phyloP scores from a whole-genome alignment of 2,797 vertebrate genomes.

The Mus spretus region DNA sequence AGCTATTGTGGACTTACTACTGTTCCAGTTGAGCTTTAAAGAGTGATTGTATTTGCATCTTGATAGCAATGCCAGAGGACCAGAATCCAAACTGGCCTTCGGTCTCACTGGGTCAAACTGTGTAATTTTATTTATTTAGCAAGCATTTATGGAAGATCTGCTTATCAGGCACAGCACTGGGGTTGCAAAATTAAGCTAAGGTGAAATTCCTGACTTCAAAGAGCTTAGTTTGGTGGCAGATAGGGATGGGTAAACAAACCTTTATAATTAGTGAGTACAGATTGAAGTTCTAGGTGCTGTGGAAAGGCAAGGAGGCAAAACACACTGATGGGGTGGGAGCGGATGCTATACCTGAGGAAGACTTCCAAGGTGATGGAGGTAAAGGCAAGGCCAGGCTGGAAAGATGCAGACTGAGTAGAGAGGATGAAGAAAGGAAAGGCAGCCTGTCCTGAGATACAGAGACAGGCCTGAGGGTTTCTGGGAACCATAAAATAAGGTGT shows the following conservation, averaged over 20 bases:
- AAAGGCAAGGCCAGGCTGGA: neutral
- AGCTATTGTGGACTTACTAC: slow-evolving; percentile 57
- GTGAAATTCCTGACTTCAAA: slow-evolving; percentile 54
- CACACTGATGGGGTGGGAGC: neutral
- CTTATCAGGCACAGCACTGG: neutral
- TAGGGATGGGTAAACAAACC: neutral
- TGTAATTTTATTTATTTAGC: slow-evolving; percentile 52
- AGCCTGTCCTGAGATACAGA: neutral
- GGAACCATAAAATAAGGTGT: neutral
- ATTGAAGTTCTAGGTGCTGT: neutral
- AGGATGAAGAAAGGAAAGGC: neutral
- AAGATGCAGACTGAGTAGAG: neutral
- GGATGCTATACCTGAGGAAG: neutral
- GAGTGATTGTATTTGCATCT: slow-evolving; percentile 20
- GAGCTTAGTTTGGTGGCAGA: slow-evolving; percentile 23
- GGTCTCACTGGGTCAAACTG: neutral
- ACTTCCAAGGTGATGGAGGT: neutral
- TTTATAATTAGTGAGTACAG: slow-evolving; percentile 28
- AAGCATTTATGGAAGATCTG: slow-evolving; percentile 35
- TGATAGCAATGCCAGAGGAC: slow-evolving; percentile 12
- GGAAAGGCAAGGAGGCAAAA: neutral
- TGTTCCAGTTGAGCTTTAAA: slow-evolving; percentile 32
- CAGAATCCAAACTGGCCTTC: slow-evolving; percentile 45
- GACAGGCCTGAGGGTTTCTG: neutral
- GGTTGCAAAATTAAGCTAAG: slow-evolving; percentile 39